Percentiles rank a stretch among this genome's conserved stretches.
Evolutionary conservation across 2,888 invertebrate species (phyloP).

Genomic region (Bellardia bayeri): DNA sequence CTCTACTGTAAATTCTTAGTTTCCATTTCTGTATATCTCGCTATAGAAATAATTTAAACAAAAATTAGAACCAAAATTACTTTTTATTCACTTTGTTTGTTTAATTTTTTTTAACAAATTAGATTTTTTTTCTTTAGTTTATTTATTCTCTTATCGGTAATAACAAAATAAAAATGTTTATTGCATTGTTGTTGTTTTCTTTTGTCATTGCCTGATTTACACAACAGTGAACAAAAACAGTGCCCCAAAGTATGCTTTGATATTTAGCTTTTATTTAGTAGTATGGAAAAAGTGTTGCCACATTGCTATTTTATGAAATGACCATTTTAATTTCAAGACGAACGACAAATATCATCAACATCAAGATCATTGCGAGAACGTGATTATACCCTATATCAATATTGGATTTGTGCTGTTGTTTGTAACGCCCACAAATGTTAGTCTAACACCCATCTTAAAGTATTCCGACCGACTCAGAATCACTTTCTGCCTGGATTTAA

Average conservation of each 20-base stretch:
- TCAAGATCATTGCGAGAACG: too few relatives aligned
- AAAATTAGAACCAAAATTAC: constrained; percentile 27
- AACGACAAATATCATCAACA: too few relatives aligned
- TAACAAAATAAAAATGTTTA: constrained; percentile 47
- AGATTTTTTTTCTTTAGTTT: not conserved
- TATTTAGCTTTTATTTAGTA: not conserved
- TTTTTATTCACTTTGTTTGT: not conserved
- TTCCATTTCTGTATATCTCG: constrained; percentile 75
- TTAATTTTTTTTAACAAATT: constrained; percentile 30
- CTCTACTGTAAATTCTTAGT: constrained; percentile 74
- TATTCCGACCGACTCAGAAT: too few relatives aligned
- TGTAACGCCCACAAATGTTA: too few relatives aligned
- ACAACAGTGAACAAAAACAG: not conserved
- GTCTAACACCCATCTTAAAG: too few relatives aligned
- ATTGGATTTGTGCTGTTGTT: too few relatives aligned
- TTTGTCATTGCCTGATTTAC: not conserved
- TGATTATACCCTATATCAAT: too few relatives aligned
- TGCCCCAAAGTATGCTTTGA: constrained; percentile 40
- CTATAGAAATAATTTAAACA: constrained; percentile 74
- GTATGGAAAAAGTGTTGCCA: not conserved
- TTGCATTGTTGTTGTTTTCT: not conserved
- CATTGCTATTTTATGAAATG: not conserved
- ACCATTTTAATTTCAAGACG: too few relatives aligned
- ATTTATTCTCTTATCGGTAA: not conserved
- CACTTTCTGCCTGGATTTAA: too few relatives aligned